Conservation (phyloP, 53 echinoderm and acorn worm species). For the Echinarachnius parma region DNA sequence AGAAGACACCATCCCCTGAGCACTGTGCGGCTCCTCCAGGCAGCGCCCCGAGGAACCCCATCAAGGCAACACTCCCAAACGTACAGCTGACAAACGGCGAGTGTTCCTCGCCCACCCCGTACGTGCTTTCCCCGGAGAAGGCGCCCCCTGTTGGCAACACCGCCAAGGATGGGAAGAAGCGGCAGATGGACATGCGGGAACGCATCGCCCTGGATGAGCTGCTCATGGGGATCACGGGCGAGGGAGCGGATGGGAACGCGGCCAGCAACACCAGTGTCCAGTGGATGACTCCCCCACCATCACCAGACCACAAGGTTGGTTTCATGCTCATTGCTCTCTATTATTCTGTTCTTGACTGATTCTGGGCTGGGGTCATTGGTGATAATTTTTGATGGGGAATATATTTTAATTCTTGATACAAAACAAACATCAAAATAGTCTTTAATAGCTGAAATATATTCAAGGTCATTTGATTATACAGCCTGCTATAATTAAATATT, state of each 20-base stretch:
- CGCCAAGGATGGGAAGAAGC: slow-evolving; percentile 13
- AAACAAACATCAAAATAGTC: too few species aligned
- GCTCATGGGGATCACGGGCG: slow-evolving; percentile 62
- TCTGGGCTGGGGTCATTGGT: too few species aligned
- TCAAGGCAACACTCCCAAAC: neutral
- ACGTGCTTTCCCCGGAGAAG: slow-evolving; percentile 37
- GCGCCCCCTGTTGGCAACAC: slow-evolving; percentile 22
- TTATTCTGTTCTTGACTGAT: too few species aligned
- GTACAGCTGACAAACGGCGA: slow-evolving; percentile 43
- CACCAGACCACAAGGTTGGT: slow-evolving; percentile 28
- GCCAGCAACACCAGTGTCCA: slow-evolving; percentile 23
- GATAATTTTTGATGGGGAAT: too few species aligned
- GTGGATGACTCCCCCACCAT: slow-evolving; percentile 34
- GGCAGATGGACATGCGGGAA: slow-evolving; percentile 73
- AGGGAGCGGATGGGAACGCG: slow-evolving; percentile 23
- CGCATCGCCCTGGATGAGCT: slow-evolving; percentile 76
- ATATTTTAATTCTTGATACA: too few species aligned
- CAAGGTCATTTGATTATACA: too few species aligned
- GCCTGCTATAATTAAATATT: too few species aligned
- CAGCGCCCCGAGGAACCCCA: neutral
- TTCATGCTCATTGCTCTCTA: too few species aligned
- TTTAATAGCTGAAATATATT: too few species aligned
- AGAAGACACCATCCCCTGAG: slow-evolving; percentile 77
- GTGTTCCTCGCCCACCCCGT: slow-evolving; percentile 27
- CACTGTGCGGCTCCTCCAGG: slow-evolving; percentile 46